Conservation (phyloP, 2,797 vertebrate species). For the Amazonetta brasiliensis region DNA sequence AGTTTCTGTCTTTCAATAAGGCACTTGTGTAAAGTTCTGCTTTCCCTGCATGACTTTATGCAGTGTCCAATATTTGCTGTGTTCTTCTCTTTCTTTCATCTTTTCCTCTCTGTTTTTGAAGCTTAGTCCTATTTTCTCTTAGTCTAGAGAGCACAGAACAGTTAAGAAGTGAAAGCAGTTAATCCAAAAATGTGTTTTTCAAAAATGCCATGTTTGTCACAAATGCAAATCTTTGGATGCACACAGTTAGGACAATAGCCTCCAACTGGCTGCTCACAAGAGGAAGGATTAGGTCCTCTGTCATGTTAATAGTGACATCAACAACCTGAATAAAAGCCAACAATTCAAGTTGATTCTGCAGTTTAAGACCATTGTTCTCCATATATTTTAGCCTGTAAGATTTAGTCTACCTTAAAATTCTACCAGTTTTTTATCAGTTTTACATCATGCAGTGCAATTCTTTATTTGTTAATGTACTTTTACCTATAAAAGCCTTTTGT, state of each 20-base stretch:
- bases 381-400: neutral
- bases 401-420: neutral
- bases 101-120: neutral
- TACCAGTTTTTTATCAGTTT: neutral
- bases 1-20: neutral
- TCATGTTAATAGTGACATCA: slow-evolving; percentile 65
- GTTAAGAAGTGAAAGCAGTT: neutral
- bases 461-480: neutral
- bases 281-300: slow-evolving; percentile 63
- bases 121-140: neutral
- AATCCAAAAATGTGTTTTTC: neutral
- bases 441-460: neutral
- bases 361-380: slow-evolving; percentile 52
- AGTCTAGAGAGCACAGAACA: neutral
- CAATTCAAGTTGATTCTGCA: slow-evolving; percentile 63
- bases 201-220: neutral
- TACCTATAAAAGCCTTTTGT: neutral
- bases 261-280: slow-evolving; percentile 5
- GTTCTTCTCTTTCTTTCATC: neutral
- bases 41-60: neutral
- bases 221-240: slow-evolving; percentile 23
- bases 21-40: neutral
- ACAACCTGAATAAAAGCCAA: slow-evolving; percentile 63
- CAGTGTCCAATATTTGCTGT: neutral
- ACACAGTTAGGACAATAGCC: slow-evolving; percentile 1